A percentile compares a stretch with the other conserved stretches of the same genome.
phyloP scores from a whole-genome alignment of 2,797 vertebrate genomes.

The Danio tinwini region DNA sequence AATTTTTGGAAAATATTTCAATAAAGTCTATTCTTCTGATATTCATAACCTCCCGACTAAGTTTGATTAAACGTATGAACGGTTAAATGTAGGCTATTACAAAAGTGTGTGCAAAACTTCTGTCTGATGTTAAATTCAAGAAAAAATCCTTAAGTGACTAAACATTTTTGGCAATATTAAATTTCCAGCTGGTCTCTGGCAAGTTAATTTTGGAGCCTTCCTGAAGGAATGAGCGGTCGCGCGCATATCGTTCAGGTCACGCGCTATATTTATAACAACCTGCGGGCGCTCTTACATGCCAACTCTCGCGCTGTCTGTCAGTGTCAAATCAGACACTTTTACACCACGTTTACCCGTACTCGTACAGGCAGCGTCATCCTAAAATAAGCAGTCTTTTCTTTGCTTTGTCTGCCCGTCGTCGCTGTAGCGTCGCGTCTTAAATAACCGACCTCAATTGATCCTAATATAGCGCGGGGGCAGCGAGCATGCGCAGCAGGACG shows the following conservation, averaged over 20 bases:
- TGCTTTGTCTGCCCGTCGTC: neutral
- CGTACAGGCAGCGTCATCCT: neutral
- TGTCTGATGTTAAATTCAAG: no score
- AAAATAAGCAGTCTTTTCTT: conserved; percentile 2
- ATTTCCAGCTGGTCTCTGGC: neutral
- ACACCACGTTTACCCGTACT: conserved; percentile 1
- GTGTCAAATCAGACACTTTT: conserved; percentile 28
- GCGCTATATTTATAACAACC: conserved; percentile 52
- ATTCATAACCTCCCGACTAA: no score
- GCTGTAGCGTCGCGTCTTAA: neutral
- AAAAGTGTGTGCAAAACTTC: no score
- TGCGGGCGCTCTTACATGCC: conserved; percentile 22
- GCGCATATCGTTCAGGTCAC: conserved; percentile 51
- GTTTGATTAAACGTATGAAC: no score
- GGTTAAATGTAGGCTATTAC: no score
- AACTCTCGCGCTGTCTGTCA: neutral
- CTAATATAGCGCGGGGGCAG: conserved; percentile 69
- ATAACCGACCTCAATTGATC: conserved; percentile 52
- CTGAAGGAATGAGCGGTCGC: neutral
- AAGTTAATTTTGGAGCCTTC: conserved; percentile 16
- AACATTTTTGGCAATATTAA: no score
- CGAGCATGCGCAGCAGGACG: conserved; percentile 21
- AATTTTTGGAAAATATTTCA: no score
- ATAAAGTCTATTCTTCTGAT: no score
- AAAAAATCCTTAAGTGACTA: no score